Conservation (phyloP, 2,113 vertebrate genomes). For the Dicrurus megarhynchus region DNA sequence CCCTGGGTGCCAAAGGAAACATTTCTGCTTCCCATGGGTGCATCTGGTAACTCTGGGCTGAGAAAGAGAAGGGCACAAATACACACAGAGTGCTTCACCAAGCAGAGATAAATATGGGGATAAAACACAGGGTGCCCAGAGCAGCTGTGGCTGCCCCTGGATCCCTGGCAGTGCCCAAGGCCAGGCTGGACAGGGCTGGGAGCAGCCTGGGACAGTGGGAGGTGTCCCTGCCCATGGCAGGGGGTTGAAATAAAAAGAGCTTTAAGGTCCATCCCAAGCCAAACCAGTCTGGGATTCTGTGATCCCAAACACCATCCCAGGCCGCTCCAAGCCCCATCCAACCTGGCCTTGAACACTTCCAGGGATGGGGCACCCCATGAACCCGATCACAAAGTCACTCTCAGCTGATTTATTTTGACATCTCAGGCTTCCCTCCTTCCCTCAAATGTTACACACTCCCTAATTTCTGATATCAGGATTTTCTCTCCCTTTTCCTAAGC, state of each 20-base stretch:
- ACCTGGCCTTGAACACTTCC: background rate
- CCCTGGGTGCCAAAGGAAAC: background rate
- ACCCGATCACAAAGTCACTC: fast-evolving
- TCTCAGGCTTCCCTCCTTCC: background rate
- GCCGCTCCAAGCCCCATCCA: background rate
- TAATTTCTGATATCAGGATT: fast-evolving
- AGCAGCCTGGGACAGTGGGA: background rate
- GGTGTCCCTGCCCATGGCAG: background rate
- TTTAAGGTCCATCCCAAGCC: background rate
- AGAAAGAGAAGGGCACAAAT: background rate
- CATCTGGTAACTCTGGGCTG: background rate
- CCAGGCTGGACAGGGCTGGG: background rate
- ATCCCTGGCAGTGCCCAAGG: background rate
- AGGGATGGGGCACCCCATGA: background rate
- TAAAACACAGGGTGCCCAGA: background rate
- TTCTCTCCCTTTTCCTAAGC: background rate
- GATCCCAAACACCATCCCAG: background rate
- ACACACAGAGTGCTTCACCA: background rate
- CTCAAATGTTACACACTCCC: no score
- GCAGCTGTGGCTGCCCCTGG: background rate
- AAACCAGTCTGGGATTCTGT: background rate
- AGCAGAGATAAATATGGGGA: background rate
- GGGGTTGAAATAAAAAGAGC: background rate
- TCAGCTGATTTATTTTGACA: background rate
- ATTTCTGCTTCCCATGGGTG: background rate